phyloP scores from a whole-genome alignment of 1,140 invertebrate species.

The Eumeta japonica region DNA sequence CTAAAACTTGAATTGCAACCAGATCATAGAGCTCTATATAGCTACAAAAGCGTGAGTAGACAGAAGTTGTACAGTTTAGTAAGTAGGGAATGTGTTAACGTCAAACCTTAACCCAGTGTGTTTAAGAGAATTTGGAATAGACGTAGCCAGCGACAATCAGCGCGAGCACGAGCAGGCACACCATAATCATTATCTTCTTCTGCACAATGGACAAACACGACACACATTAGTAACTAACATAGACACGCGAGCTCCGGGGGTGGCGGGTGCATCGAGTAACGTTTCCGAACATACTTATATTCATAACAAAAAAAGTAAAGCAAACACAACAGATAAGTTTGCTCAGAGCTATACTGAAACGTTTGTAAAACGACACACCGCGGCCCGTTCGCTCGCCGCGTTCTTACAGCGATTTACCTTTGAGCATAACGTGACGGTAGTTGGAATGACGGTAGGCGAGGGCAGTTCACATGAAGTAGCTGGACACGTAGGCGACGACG shows the following conservation, averaged over 20 bases:
- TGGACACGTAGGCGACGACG: constrained; percentile 65
- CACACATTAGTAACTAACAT: constrained; percentile 44
- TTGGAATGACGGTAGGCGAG: constrained; percentile 18
- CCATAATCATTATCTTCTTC: constrained; percentile 97
- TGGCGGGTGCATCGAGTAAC: constrained; percentile 5
- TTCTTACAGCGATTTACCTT: constrained; percentile 28
- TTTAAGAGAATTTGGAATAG: constrained; percentile 53
- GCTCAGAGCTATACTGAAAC: no score
- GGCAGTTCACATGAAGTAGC: constrained; percentile 44
- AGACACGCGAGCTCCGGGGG: constrained; percentile 21
- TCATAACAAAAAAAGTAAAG: not conserved
- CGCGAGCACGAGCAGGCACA: constrained; percentile 80
- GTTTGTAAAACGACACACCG: not conserved
- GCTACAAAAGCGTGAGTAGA: no score
- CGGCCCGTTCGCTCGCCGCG: not conserved
- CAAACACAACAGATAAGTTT: no score
- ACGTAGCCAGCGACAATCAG: constrained; percentile 74
- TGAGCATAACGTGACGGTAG: no score
- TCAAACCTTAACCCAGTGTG: constrained; percentile 46
- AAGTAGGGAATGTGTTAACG: constrained; percentile 10
- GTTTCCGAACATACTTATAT: not conserved
- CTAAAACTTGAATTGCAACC: no score
- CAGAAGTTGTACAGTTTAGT: not conserved
- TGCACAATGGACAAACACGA: constrained; percentile 67
- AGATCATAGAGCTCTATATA: no score